These are phyloP conservation scores for Hedya salicella DNA, from an alignment of 2,888 invertebrate genomes.

Conservation along the genomic window DNA sequence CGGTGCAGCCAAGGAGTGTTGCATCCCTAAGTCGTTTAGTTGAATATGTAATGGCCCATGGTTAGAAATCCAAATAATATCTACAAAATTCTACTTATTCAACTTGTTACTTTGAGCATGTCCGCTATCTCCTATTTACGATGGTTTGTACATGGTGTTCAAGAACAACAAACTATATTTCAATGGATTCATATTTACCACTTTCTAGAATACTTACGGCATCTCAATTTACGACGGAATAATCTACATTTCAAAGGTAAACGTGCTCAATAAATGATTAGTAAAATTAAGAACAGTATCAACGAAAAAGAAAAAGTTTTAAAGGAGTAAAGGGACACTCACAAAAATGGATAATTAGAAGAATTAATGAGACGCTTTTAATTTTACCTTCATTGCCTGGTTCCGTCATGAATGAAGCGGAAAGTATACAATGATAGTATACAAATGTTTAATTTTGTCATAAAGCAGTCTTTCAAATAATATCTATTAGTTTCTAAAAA, in stretches of 20 bases:
- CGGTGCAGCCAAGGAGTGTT: neutral
- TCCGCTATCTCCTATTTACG: conserved; percentile 17
- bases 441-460: conserved; percentile 48
- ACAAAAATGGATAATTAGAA: conserved; percentile 66
- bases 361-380: conserved; percentile 59
- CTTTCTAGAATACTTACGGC: conserved; percentile 36
- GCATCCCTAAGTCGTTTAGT: neutral
- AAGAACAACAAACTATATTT: conserved; percentile 15
- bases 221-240: conserved; percentile 26
- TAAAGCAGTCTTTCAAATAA: neutral
- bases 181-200: conserved; percentile 5
- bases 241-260: conserved; percentile 47
- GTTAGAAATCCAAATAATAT: conserved; percentile 2
- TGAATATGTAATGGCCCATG: neutral
- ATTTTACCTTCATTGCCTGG: conserved; percentile 84
- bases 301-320: conserved; percentile 53
- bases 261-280: conserved; percentile 64
- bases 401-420: conserved; percentile 79
- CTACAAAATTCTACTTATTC: conserved; percentile 13
- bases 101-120: conserved; percentile 5
- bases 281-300: conserved; percentile 45
- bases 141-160: conserved; percentile 19
- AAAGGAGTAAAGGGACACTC: conserved; percentile 63
- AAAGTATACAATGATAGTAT: conserved; percentile 67
- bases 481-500: neutral